phyloP scores from a whole-genome alignment of 2,888 invertebrate genomes.

The Lysandra coridon region DNA sequence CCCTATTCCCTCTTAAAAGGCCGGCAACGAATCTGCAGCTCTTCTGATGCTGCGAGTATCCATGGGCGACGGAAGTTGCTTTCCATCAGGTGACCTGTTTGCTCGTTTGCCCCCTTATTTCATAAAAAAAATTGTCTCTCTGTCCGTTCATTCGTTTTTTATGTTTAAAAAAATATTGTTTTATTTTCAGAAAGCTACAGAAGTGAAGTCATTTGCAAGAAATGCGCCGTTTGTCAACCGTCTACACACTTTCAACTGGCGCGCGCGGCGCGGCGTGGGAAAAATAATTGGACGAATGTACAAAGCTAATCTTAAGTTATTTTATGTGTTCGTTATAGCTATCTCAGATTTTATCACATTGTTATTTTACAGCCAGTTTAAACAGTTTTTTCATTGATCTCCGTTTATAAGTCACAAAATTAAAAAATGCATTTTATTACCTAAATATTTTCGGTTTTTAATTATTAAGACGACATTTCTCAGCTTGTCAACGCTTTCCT shows the following conservation, averaged over 20 bases:
- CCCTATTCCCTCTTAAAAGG: no score
- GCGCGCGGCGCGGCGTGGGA: not conserved
- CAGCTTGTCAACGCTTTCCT: no score
- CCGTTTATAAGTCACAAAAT: not conserved
- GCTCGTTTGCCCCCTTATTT: no score
- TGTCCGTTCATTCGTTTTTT: no score
- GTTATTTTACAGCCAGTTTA: not conserved
- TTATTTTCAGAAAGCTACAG: not conserved
- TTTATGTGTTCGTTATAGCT: constrained; percentile 17
- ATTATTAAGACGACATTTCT: no score
- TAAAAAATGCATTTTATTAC: no score
- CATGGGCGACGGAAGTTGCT: no score
- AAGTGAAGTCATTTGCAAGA: not conserved
- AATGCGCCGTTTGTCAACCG: not conserved
- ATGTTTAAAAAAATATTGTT: not conserved
- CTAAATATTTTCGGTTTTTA: no score
- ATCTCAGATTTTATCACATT: not conserved
- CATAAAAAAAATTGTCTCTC: no score
- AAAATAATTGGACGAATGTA: not conserved
- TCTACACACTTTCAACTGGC: not conserved
- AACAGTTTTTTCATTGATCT: not conserved
- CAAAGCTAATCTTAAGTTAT: constrained; percentile 17
- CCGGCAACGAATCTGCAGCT: no score
- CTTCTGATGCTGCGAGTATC: no score
- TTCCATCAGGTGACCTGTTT: no score